Percentiles rank a stretch among this genome's conserved stretches.
These are phyloP conservation scores for Cerceris rybyensis DNA, from an alignment of 2,888 invertebrate species.

Conservation along the genomic window DNA sequence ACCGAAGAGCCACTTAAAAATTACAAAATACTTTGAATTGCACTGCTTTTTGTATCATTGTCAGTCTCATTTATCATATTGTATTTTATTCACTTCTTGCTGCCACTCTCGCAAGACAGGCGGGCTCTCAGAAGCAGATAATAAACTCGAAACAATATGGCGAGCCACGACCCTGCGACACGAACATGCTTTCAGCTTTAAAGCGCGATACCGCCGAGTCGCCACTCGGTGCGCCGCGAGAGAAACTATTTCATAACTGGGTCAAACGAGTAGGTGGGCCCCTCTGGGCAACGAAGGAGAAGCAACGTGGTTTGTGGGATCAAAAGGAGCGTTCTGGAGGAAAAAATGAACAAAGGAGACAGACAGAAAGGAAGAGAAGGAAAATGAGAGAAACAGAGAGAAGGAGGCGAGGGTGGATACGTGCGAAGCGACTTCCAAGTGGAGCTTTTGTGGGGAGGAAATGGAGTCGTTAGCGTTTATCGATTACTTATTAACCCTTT, in stretches of 20 bases:
- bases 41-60: too few relatives aligned
- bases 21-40: too few relatives aligned
- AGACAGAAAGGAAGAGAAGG: slow-evolving; percentile 8
- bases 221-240: slow-evolving; percentile 58
- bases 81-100: not conserved
- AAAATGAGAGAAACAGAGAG: not conserved
- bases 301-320: slow-evolving; percentile 16
- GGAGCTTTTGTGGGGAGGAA: too few relatives aligned
- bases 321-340: slow-evolving; percentile 23
- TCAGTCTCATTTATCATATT: too few relatives aligned
- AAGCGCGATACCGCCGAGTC: slow-evolving; percentile 69
- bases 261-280: slow-evolving; percentile 59
- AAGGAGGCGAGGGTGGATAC: slow-evolving; percentile 22
- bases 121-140: slow-evolving; percentile 50
- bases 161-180: slow-evolving; percentile 64
- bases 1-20: too few relatives aligned
- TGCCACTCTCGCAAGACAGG: slow-evolving; percentile 31
- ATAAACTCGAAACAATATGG: slow-evolving; percentile 68
- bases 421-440: not conserved
- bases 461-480: too few relatives aligned
- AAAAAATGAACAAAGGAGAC: slow-evolving; percentile 30
- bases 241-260: slow-evolving; percentile 73
- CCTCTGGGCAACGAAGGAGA: not conserved
- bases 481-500: too few relatives aligned
- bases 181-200: slow-evolving; percentile 79